Conservation (phyloP, 2,888 invertebrate genomes). For the Drosophila percnosoma region DNA sequence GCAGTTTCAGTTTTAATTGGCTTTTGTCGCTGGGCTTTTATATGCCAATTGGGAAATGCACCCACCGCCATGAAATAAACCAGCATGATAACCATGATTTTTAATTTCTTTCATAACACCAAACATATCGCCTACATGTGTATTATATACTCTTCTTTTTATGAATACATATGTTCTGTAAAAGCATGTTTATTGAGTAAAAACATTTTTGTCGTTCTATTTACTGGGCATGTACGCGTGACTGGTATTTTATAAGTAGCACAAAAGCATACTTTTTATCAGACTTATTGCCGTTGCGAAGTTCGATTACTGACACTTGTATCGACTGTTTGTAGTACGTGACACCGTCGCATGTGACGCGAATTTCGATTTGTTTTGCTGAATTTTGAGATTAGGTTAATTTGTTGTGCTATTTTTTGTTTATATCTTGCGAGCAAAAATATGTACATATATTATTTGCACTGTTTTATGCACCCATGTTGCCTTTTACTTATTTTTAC, state of each 20-base stretch:
- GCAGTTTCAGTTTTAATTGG: conserved; percentile 61
- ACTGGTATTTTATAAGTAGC: neutral
- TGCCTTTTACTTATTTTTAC: conserved; percentile 32
- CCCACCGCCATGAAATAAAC: neutral
- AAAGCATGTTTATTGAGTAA: neutral
- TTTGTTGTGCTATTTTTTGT: conserved; percentile 11
- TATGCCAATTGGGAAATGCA: conserved; percentile 65
- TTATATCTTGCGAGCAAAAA: conserved; percentile 19
- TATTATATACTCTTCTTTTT: neutral
- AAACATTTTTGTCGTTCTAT: conserved; percentile 28
- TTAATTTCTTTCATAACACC: conserved; percentile 40
- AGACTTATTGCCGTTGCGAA: conserved; percentile 31
- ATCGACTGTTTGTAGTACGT: conserved; percentile 49
- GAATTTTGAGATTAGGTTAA: conserved; percentile 11
- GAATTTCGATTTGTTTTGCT: conserved; percentile 61
- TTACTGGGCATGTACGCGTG: neutral
- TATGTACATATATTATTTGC: conserved; percentile 39
- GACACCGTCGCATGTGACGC: conserved; percentile 63
- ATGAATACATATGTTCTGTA: neutral
- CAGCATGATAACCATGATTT: conserved; percentile 35
- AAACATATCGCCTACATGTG: conserved; percentile 1
- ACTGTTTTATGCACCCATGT: conserved; percentile 36
- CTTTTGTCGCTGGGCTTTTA: conserved; percentile 51
- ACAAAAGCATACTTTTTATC: conserved; percentile 25
- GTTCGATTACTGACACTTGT: conserved; percentile 66